Evolutionary conservation across 2,797 vertebrate species (phyloP).

Genomic region (Echiichthys vipera): DNA sequence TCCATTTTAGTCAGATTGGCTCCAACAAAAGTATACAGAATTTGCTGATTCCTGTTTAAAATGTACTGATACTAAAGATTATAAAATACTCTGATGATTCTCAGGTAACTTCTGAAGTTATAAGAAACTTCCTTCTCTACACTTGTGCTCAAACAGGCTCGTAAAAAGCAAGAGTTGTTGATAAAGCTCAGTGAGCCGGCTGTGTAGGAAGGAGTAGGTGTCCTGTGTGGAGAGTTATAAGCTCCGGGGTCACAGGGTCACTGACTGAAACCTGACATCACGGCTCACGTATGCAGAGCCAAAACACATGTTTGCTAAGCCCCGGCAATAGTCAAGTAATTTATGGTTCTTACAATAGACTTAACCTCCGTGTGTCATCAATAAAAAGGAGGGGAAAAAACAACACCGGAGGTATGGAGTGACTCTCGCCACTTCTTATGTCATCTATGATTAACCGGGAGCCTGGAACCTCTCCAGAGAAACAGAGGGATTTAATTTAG

Average conservation of each 20-base stretch:
- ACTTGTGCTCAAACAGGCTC: neutral
- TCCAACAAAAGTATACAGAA: neutral
- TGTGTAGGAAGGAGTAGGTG: conserved; percentile 29
- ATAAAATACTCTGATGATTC: neutral
- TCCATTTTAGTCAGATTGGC: no score
- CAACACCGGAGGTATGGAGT: conserved; percentile 43
- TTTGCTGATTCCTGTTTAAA: neutral
- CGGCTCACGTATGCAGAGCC: conserved; percentile 58
- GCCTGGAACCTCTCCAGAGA: conserved; percentile 35
- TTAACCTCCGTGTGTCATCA: conserved; percentile 60
- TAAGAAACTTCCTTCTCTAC: neutral
- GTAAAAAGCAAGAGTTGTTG: neutral
- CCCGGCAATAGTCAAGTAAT: conserved; percentile 59
- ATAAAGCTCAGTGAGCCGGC: conserved; percentile 18
- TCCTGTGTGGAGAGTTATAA: conserved; percentile 61
- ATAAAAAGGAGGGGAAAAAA: no score
- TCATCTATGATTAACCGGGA: conserved; percentile 42
- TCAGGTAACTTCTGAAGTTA: neutral
- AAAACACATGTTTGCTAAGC: conserved; percentile 65
- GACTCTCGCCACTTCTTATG: conserved; percentile 38
- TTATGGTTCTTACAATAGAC: conserved; percentile 58
- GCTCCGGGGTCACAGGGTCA: conserved; percentile 68
- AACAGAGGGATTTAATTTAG: conserved; percentile 14
- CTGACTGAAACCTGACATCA: conserved; percentile 76
- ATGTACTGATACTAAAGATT: neutral